A percentile compares a stretch with the other conserved stretches of the same genome.
phyloP scores from a whole-genome alignment of 2,888 invertebrate species.

The Arctia plantaginis region DNA sequence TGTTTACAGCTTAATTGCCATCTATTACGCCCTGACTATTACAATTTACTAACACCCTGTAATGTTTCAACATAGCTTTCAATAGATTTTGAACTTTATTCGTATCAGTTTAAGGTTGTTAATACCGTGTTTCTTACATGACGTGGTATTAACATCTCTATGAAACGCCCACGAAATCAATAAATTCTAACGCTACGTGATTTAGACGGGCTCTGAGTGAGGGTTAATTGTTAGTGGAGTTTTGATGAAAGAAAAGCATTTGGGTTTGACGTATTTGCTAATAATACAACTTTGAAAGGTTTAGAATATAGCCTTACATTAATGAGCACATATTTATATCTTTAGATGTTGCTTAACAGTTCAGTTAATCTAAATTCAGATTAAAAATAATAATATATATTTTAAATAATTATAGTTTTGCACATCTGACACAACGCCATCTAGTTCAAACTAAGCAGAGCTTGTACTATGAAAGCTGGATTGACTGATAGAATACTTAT shows the following conservation, averaged over 20 bases:
- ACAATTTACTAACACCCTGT: not conserved
- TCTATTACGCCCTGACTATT: not conserved
- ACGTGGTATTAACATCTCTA: constrained; percentile 61
- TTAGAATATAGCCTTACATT: not conserved
- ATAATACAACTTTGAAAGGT: not conserved
- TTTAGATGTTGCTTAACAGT: not conserved
- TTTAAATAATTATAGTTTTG: no score
- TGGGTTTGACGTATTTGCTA: not conserved
- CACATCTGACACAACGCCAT: no score
- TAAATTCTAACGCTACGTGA: constrained; percentile 59
- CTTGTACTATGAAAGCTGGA: no score
- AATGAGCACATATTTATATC: not conserved
- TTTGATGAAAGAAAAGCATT: constrained; percentile 5
- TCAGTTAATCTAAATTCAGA: not conserved
- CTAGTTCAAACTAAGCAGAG: no score
- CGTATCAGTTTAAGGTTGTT: constrained; percentile 45
- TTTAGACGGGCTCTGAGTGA: constrained; percentile 50
- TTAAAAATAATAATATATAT: no score
- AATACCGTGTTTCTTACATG: constrained; percentile 40
- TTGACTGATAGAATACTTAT: no score
- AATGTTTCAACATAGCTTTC: not conserved
- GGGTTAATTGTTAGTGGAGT: constrained; percentile 22
- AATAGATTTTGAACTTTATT: constrained; percentile 42
- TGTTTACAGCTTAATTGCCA: not conserved
- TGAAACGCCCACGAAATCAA: constrained; percentile 61